These are phyloP conservation scores for Buceros bicornis DNA, from an alignment of 2,797 vertebrate species.

Conservation along the genomic window DNA sequence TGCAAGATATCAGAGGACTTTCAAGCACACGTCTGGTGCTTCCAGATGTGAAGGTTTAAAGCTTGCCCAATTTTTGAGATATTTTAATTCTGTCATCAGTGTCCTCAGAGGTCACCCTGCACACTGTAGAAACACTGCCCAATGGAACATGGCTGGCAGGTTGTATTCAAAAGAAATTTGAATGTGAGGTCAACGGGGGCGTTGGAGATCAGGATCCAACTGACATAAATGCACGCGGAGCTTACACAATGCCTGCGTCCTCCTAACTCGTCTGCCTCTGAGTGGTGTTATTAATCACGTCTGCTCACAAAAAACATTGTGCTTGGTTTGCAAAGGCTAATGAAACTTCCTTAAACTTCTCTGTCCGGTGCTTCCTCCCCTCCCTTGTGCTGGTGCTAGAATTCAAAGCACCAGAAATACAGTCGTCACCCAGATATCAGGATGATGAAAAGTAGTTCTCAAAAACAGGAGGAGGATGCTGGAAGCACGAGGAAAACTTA, in stretches of 20 bases:
- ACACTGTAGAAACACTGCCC: not conserved
- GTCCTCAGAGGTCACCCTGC: not conserved
- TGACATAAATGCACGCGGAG: not conserved
- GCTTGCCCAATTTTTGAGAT: not conserved
- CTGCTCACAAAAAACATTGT: not conserved
- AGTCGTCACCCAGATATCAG: not conserved
- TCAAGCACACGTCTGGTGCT: not conserved
- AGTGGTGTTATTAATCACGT: accelerated
- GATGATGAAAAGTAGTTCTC: not conserved
- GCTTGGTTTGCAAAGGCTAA: not conserved
- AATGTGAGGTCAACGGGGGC: not conserved
- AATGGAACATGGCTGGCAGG: not conserved
- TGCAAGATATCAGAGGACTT: not conserved
- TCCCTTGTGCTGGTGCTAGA: not conserved
- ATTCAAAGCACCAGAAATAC: not conserved
- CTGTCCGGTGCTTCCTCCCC: not conserved
- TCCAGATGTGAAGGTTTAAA: not conserved
- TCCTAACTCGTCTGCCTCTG: not conserved
- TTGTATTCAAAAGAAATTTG: not conserved
- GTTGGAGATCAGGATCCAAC: not conserved
- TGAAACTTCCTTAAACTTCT: not conserved
- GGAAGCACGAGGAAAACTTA: not conserved
- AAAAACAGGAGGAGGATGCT: not conserved
- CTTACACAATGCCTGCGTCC: not conserved
- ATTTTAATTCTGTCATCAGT: not conserved